phyloP scores from a whole-genome alignment of 2,113 vertebrate genomes.

The mouse (Mus musculus) region DNA sequence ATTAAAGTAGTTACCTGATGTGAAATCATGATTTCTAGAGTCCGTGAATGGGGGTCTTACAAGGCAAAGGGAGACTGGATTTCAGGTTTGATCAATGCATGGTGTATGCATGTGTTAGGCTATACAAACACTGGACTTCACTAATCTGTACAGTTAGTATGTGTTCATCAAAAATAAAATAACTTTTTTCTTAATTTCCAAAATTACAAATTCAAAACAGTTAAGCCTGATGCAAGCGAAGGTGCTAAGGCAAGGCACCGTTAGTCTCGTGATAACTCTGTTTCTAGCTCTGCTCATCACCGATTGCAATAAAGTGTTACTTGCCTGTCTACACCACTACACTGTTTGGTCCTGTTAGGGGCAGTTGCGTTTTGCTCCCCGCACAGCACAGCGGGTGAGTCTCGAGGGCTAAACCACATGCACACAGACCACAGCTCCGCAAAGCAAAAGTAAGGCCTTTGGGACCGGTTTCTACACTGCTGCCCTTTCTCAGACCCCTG shows the following conservation, averaged over 20 bases:
- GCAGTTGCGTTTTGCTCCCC: not conserved
- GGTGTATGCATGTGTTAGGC: too few relatives aligned
- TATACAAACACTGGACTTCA: not conserved
- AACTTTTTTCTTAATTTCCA: not conserved
- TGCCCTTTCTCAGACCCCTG: not conserved
- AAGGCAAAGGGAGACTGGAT: not conserved
- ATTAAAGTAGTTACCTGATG: not conserved
- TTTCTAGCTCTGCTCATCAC: not conserved
- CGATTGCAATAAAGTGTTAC: not conserved
- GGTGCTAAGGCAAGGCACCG: not conserved
- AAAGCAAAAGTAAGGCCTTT: not conserved
- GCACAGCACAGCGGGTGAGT: not conserved
- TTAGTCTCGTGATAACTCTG: not conserved
- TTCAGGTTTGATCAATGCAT: not conserved
- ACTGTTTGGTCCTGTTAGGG: not conserved
- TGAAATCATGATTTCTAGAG: not conserved
- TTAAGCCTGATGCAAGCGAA: not conserved
- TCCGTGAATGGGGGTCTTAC: not conserved
- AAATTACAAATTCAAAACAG: slow-evolving; percentile 6
- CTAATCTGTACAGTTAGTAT: not conserved
- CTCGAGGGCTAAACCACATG: not conserved
- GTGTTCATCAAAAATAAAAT: not conserved
- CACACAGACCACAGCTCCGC: not conserved
- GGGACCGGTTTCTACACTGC: not conserved
- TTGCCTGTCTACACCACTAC: not conserved